Evolutionary conservation across 2,888 invertebrate species (phyloP), one percentile per base, ranked within the genome.

Genomic region (Sialis lutaria): DNA sequence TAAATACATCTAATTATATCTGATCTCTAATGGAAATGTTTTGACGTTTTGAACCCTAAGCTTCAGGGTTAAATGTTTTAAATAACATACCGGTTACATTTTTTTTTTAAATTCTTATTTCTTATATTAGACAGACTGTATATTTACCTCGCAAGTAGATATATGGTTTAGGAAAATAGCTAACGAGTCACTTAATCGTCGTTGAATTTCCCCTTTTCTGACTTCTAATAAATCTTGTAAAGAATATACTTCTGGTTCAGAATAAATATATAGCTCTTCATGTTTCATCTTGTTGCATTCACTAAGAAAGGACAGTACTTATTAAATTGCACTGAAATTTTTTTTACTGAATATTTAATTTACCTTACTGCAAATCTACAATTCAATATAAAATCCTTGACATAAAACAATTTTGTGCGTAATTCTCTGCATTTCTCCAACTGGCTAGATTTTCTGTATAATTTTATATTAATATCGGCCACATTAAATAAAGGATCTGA

Each of bases 401-500:
- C 66, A 57, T 74, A 79, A 57, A 69, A 71, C 31, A 89, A 64
- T 56, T 86, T 83, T 44, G 72, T 60, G 41, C 87, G 68, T 48
- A 77, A 70, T 49, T 72, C 68, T 50, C 73, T 68, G 35, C 79
- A 75, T 52, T 68, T 69, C 40, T 75, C 70, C 48, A 88, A 63
- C 48, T 70, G 66, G 54, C 73, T 75, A 33, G 77, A 76, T 56
- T 74, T 73, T 46, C 72, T 69, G 55, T 79, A 81, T 37, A 88
- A 67, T 44, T 67, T 65, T 22, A 75, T 71, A 66, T 85, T 84
- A 30, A 87, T 64, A 55, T 82, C 82, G 40, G 74, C 71, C 47
- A 88, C 69, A 59, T 79, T 74, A 61, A 88, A 88, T 46, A 88
- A 64, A 1, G 88, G 87, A 64, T 88, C 87, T 7, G 68, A 67